Percentiles rank a stretch among this genome's conserved stretches.
Conservation (phyloP, 2,888 invertebrate genomes). For the Lamellibrachia columna region DNA sequence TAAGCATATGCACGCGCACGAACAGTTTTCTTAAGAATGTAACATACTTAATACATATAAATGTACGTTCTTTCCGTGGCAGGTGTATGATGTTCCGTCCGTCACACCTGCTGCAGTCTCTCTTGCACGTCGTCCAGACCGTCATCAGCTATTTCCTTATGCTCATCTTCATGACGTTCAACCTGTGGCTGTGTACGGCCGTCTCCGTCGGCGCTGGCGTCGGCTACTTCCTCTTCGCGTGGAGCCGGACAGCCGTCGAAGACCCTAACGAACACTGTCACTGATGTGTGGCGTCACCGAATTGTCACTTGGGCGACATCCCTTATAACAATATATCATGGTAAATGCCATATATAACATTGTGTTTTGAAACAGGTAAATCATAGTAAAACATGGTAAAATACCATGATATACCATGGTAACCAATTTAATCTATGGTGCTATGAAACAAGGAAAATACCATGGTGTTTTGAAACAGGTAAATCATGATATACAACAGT, state of each 20-base stretch:
- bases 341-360: no score
- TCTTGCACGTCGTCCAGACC: conserved; percentile 87
- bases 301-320: neutral
- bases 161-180: conserved; percentile 97
- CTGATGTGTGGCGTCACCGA: conserved; percentile 64
- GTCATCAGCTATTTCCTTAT: conserved; percentile 90
- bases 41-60: neutral
- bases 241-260: conserved; percentile 87
- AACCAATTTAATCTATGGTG: no score
- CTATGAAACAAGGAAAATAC: no score
- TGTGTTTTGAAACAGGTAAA: no score
- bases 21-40: no score
- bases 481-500: no score
- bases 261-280: conserved; percentile 95
- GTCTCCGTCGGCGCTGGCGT: conserved; percentile 87
- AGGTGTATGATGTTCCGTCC: neutral
- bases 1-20: no score
- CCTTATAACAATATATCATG: no score
- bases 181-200: conserved; percentile 90
- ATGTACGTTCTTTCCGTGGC: neutral
- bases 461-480: no score
- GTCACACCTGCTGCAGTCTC: conserved; percentile 82
- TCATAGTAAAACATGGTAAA: no score
- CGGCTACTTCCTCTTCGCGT: conserved; percentile 93
- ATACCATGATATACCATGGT: no score